These are phyloP conservation scores for Phortica magna DNA, from an alignment of 2,888 invertebrate species.

Conservation along the genomic window DNA sequence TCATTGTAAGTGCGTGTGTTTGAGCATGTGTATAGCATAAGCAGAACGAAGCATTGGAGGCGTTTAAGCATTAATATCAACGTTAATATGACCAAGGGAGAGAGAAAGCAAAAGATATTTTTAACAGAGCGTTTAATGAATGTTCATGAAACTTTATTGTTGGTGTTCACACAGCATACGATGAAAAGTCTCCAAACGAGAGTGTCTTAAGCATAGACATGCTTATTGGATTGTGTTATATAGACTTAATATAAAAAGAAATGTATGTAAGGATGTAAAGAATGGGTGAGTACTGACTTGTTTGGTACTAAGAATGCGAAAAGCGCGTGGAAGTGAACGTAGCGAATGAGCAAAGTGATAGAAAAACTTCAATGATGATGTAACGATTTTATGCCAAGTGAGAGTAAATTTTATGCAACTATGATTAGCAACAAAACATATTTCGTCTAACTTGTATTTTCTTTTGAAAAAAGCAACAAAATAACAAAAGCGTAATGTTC, in stretches of 20 bases:
- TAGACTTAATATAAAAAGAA: conserved; percentile 2
- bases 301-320: conserved; percentile 27
- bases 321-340: conserved; percentile 56
- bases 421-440: not conserved
- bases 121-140: conserved; percentile 45
- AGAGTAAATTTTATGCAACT: conserved; percentile 13
- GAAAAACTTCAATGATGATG: conserved; percentile 49
- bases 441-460: conserved; percentile 6
- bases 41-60: not conserved
- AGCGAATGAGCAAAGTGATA: conserved; percentile 63
- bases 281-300: not conserved
- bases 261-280: conserved; percentile 14
- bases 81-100: conserved; percentile 42
- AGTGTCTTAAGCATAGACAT: not conserved
- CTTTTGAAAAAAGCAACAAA: not conserved
- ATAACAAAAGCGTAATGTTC: conserved; percentile 29
- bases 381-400: conserved; percentile 46
- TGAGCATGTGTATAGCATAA: conserved; percentile 10
- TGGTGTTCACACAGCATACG: not conserved
- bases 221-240: not conserved
- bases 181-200: not conserved
- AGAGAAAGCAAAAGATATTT: conserved; percentile 57
- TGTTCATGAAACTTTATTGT: not conserved
- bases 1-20: conserved; percentile 83
- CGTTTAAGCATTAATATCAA: not conserved